Evolutionary conservation across 2,888 invertebrate genomes (phyloP).

Genomic region (Axea sp.): DNA sequence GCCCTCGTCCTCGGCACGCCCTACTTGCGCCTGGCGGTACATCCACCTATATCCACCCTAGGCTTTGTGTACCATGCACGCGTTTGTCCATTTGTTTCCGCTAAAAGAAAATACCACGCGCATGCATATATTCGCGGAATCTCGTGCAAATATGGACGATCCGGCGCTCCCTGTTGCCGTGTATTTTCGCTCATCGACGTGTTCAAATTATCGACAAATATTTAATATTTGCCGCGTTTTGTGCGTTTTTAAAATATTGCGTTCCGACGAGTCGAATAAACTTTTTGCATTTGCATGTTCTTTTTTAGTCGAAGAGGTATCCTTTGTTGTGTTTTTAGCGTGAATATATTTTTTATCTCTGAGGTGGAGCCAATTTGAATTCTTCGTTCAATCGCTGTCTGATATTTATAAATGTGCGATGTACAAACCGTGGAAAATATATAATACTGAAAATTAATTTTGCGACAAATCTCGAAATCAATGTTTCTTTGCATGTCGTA

Average conservation of each 20-base stretch:
- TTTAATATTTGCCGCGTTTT: not conserved
- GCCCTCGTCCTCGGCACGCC: slow-evolving; percentile 58
- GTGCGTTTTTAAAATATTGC: not conserved
- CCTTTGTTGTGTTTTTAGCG: too few species aligned
- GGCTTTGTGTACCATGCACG: slow-evolving; percentile 49
- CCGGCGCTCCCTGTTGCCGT: not conserved
- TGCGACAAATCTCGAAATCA: too few species aligned
- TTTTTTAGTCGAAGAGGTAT: too few species aligned
- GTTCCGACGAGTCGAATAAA: too few species aligned
- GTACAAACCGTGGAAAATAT: too few species aligned
- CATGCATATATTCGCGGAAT: slow-evolving; percentile 29
- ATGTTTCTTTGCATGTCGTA: too few species aligned
- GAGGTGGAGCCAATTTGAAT: too few species aligned
- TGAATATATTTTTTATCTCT: too few species aligned
- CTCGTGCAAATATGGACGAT: slow-evolving; percentile 6
- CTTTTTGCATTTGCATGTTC: too few species aligned
- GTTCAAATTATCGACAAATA: slow-evolving; percentile 18
- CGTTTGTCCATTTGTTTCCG: slow-evolving; percentile 62
- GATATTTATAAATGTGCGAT: too few species aligned
- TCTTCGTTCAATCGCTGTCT: too few species aligned
- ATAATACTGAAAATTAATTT: too few species aligned
- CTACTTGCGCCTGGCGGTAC: slow-evolving; percentile 45
- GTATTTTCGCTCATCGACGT: slow-evolving; percentile 2
- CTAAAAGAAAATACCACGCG: slow-evolving; percentile 52
- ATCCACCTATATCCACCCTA: slow-evolving; percentile 19